Evolutionary conservation across 2,888 invertebrate species (phyloP).

Genomic region (Thymelicus acteon): DNA sequence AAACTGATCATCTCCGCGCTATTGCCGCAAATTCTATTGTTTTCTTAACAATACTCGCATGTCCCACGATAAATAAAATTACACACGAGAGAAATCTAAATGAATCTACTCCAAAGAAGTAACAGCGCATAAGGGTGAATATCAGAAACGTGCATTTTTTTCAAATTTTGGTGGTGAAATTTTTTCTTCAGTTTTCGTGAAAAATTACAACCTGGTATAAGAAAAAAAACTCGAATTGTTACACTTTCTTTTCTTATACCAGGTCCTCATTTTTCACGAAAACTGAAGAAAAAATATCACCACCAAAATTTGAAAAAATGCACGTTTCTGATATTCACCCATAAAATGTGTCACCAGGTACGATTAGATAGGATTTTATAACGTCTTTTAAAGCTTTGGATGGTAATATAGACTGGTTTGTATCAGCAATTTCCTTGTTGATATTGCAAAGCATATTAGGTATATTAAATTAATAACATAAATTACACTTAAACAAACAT

Average conservation of each 20-base stretch:
- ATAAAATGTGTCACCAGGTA: slow-evolving; percentile 8
- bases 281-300: no score
- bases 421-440: not conserved
- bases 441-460: no score
- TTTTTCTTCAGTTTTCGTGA: no score
- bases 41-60: slow-evolving; percentile 16
- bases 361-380: slow-evolving; percentile 11
- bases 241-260: no score
- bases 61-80: slow-evolving; percentile 27
- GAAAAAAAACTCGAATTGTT: no score
- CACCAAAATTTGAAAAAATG: no score
- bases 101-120: slow-evolving; percentile 10
- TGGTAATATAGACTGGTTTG: not conserved
- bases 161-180: no score
- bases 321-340: no score
- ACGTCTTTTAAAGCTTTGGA: slow-evolving; percentile 1
- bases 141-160: no score
- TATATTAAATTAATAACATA: not conserved
- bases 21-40: slow-evolving; percentile 25
- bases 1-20: slow-evolving; percentile 1
- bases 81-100: slow-evolving; percentile 13
- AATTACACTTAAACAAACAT: not conserved
- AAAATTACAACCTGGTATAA: no score
- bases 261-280: no score
- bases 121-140: not conserved